Base-by-base conservation (phyloP, 2,113 vertebrate genomes). In the Engystomops pustulosus region DNA sequence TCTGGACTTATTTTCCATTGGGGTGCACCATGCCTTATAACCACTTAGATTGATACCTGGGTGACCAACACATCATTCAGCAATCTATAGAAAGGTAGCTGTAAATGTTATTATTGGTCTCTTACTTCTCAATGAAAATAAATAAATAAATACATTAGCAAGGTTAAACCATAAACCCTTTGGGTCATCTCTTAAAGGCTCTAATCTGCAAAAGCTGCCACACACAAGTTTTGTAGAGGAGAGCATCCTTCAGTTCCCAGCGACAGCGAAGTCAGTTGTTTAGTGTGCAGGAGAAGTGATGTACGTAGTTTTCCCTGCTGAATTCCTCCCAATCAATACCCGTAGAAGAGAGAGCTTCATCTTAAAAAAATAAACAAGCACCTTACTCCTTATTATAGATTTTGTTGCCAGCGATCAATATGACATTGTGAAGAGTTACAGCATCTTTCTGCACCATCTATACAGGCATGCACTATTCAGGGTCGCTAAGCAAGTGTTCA, bases 361-460 rank as follows among this genome's bases (percentile, higher is more conserved):
- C 80, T 82, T 72, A 72, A 72, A 82, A 82, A 82, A 72, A 82
- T 82, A 82, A 82, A 82, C 80, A 82, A 82, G 80, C 68, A 60
- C 67, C 80, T 58, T 82, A 72, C 68, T 82, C 65, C 68, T 58
- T 60, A 82, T 82, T 82, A 82, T 82, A 38, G 80, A 82, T 82
- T 82, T 71, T 72, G 68, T 58, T 72, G 23, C n/a, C 12, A 72
- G n/a, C 36, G 25, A 82, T 82, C 80, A 72, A 82, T 82, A 82
- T 25, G 49, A 70, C 80, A 82, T 74, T 72, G 68, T 72, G n/a
- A 72, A 49, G 80, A 82, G 80, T 82, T 72, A 82, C 80, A 58
- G 68, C 80, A 58, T 58, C 80, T 60, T 58, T 82, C 80, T 55
- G 68, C 17, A 38, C 34, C n/a, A 0, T 27, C 49, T 27, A 55